Base-by-base conservation (phyloP, 2,113 vertebrate species). In the Cyanocitta stelleri region DNA sequence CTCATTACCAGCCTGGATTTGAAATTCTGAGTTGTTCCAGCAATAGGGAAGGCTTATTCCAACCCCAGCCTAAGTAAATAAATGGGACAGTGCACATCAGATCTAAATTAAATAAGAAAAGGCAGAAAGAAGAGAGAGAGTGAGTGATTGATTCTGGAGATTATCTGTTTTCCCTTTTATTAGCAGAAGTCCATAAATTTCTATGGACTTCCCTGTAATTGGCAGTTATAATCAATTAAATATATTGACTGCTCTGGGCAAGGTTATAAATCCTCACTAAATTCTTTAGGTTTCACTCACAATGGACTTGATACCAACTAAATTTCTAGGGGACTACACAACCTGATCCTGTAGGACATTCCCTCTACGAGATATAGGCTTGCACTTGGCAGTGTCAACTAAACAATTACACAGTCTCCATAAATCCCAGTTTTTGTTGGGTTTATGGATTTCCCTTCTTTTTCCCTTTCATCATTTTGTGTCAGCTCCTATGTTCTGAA, bases 21-120 rank as follows among this genome's bases (percentile, higher is more conserved):
- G 94, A 96, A 96, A 95, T 92, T 69, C 91, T 79, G 77, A 95
- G 77, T 39, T 87, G 77, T 79, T 91, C 91, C 93, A 96, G 91
- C 58, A 0, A 76, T 46, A 66, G 62, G 37, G 61, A 37, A 85
- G 37, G 48, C 5, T 94, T 71, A 58, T 49, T 78, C 77, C 88
- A 91, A 44, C 41, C 85, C 84, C 84, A 85, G 62, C 76, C 74
- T 79, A 43, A 93, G 55, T 79, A 89, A 96, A 94, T 91, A 95
- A 82, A 87, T 76, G 89, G 62, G 74, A 85, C 35, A 23, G 58
- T 62, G 58, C 80, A 76, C 81, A 82, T 79, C 91, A 73, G 69
- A 41, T 67, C 87, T 93, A 72, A 94, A 91, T 87, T 85, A 54
- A 87, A 92, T 43, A 66, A 62, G 46, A 35, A 75, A 90, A 86